Base-by-base conservation (phyloP, 2,888 invertebrate species). In the Aphrophora alni region DNA sequence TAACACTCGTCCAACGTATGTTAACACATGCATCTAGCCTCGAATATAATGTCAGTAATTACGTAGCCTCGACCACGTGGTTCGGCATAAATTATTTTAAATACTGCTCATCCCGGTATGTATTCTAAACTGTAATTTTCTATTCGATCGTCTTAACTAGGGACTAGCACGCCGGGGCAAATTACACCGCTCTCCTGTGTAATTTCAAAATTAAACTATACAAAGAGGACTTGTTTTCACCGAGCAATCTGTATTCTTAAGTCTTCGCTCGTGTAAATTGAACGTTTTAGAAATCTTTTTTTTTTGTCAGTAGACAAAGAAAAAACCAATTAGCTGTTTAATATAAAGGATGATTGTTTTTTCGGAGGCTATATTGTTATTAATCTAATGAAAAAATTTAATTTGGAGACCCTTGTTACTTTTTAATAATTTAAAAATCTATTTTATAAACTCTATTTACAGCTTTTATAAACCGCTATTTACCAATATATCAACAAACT, bases 61-160 rank as follows among this genome's bases (percentile, higher is more conserved):
- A 59, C 21, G 21, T 59, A 59, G 59, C 59, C 59, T 59, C 59
- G 59, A 59, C 59, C 59, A 59, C 59, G 59, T 59, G 59, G 12
- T 59, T 59, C 12, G 59, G 59, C 59, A 59, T 59, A 59, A 59
- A 59, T 59, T 59, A 59, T 59, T 59, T 59, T 59, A 59, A 59
- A 59, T 59, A 59, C 59, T 59, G 59, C 59, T 59, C 59, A 59
- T 59, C 59, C 21, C 21, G 10, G 59, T 7, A 59, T 59, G 59
- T 59, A 59, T 59, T 59, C 59, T 59, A 59, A 59, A 59, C 59
- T 59, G 59, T 59, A 59, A 59, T 59, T 59, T 59, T 59, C 59
- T 59, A 59, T 59, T 59, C 59, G 59, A 59, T 59, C n/a, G 59
- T 59, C 59, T 21, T 59, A 59, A 59, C 59, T 59, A 59, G 59